phyloP scores from a whole-genome alignment of 2,888 invertebrate genomes.

The Drosophila aldrichi region DNA sequence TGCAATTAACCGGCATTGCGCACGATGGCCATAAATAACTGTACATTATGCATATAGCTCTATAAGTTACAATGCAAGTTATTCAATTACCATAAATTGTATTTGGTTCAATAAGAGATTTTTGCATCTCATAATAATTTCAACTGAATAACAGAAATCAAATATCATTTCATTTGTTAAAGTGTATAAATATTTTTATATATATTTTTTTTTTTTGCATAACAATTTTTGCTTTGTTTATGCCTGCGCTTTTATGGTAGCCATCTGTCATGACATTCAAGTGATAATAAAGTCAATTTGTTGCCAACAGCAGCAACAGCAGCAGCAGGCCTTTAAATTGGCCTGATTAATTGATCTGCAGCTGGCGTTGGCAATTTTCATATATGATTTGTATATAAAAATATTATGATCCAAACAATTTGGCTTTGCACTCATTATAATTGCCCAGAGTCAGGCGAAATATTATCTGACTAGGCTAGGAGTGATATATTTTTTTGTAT shows the following conservation, averaged over 20 bases:
- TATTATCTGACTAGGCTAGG: too few relatives aligned
- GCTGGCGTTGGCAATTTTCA: background rate
- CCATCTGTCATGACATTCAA: constrained; percentile 21
- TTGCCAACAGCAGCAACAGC: constrained; percentile 21
- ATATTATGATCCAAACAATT: constrained; percentile 1
- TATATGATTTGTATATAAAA: constrained; percentile 4
- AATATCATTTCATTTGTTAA: background rate
- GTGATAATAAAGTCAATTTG: constrained; percentile 35
- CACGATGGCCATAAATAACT: background rate
- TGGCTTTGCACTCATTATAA: background rate
- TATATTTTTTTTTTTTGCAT: background rate
- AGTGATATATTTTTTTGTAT: too few relatives aligned
- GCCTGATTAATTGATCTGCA: constrained; percentile 15
- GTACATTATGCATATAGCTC: background rate
- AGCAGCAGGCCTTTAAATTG: constrained; percentile 13
- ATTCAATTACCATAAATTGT: background rate
- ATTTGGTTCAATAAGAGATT: background rate
- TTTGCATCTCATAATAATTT: too few relatives aligned
- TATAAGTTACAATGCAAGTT: background rate
- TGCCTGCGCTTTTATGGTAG: constrained; percentile 1
- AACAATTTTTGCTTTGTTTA: background rate
- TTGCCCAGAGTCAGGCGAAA: background rate
- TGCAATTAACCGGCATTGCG: constrained; percentile 18
- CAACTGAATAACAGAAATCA: background rate
- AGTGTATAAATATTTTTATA: background rate